Base-by-base conservation (phyloP, 2,113 vertebrate species). In the Pundamilia nyererei region DNA sequence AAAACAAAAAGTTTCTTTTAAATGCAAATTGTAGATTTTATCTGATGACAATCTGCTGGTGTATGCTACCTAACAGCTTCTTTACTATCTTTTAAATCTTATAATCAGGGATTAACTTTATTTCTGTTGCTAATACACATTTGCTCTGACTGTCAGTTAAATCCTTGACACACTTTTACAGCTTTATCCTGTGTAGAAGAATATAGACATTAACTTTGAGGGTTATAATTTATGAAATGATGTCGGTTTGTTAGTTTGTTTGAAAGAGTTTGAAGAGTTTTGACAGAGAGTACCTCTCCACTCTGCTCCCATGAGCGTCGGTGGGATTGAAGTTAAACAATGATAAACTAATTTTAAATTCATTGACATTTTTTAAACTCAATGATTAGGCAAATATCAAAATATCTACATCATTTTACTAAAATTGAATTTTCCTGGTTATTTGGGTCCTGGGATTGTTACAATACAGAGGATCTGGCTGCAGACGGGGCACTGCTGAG, bases 401-500 rank as follows among this genome's bases (percentile, higher is more conserved):
- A 45, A 72, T 72, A 72, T 45, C n/a, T 3, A 0, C 40, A 26
- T 24, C 1, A 47, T 75, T 26, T 75, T 47, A 49, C 42, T 40
- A 26, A 45, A 40, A 14, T 26, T 19, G 21, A n/a, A 11, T 49
- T 8, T 70, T 91, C 35, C 31, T 86, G 87, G 55, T 40, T 55
- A 55, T 87, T 80, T 68, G 72, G 58, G 79, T 75, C 62, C 35
- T n/a, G 0, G 19, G 51, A 54, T 83, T 19, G 87, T 93, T 83
- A 45, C 79, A 92, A 86, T 87, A 84, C 91, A 86, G 87, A 93
- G 86, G 91, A 79, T 91, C 97, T 96, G 95, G 93, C 95, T 96
- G 94, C 40, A 94, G 89, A 90, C 96, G 97, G 95, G 95, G 96
- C 96, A 97, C 96, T 96, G 96, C 94, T 96, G 95, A 96, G 93